These are phyloP conservation scores for Mesopsocus fuscifrons DNA, from an alignment of 2,888 invertebrate species.

Conservation along the genomic window DNA sequence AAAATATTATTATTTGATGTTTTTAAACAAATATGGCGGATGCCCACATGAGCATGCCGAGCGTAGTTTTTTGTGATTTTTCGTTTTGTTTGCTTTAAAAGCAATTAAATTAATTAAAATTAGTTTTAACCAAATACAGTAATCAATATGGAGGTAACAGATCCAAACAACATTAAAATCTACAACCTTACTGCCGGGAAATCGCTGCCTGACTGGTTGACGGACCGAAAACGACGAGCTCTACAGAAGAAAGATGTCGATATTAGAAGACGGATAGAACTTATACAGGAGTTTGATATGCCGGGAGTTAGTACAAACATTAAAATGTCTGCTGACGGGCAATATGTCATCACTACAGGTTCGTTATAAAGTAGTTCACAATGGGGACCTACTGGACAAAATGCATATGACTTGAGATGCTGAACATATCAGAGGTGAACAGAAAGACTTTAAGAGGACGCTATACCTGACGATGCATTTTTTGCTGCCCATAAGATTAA, in stretches of 20 bases:
- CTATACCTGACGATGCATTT: too few relatives aligned
- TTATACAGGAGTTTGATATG: slow-evolving; percentile 99
- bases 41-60: too few relatives aligned
- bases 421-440: too few relatives aligned
- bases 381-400: too few relatives aligned
- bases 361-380: not conserved
- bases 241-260: slow-evolving; percentile 74
- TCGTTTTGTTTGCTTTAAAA: too few relatives aligned
- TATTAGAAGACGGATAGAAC: slow-evolving; percentile 73
- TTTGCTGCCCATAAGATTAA: too few relatives aligned
- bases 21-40: too few relatives aligned
- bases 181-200: slow-evolving; percentile 95
- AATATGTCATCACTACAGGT: slow-evolving; percentile 67
- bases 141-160: slow-evolving; percentile 78
- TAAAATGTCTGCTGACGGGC: slow-evolving; percentile 71
- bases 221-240: slow-evolving; percentile 61
- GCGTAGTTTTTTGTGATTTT: too few relatives aligned
- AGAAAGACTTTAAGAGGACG: too few relatives aligned
- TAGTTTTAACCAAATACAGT: too few relatives aligned
- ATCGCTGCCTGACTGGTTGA: slow-evolving; percentile 90
- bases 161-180: slow-evolving; percentile 90
- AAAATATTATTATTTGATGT: too few relatives aligned
- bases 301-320: slow-evolving; percentile 79
- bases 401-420: too few relatives aligned
- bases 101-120: not conserved